Evolutionary conservation across 2,797 vertebrate genomes (phyloP).

Genomic region (Crypturellus tataupa): DNA sequence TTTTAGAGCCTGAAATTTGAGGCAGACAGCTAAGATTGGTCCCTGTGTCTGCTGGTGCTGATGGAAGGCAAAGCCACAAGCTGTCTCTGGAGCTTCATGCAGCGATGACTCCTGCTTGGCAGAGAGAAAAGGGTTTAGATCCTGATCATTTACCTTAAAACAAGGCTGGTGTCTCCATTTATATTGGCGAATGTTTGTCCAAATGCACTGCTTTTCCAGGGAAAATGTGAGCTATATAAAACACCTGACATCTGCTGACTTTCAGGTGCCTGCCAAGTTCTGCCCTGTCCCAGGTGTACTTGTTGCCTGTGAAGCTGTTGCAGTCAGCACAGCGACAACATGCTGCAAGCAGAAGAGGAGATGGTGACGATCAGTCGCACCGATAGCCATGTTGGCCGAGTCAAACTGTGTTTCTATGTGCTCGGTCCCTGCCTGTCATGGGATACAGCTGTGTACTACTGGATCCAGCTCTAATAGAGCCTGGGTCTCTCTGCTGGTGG

Average conservation of each 20-base stretch:
- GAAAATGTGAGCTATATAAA: conserved; percentile 14
- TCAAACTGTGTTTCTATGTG: neutral
- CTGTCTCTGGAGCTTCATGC: neutral
- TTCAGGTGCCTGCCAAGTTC: conserved; percentile 62
- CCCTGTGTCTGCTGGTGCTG: neutral
- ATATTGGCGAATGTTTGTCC: neutral
- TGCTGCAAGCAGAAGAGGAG: neutral
- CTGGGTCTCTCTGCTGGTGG: conserved; percentile 42
- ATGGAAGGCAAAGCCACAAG: neutral
- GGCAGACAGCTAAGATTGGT: neutral
- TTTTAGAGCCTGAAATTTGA: neutral
- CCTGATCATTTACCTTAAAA: neutral
- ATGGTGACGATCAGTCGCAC: neutral
- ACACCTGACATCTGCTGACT: conserved; percentile 57
- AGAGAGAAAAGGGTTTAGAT: neutral
- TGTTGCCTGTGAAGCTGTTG: conserved; percentile 36
- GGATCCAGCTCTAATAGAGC: conserved; percentile 39
- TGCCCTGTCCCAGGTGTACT: conserved; percentile 42
- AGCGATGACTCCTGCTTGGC: neutral
- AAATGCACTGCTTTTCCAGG: conserved; percentile 31
- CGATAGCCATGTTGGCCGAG: neutral
- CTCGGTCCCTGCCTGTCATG: conserved; percentile 50
- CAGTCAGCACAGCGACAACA: conserved; percentile 48
- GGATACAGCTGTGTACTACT: conserved; percentile 57
- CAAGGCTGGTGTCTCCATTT: neutral